These are phyloP conservation scores for Aphelocoma californica DNA, from an alignment of 2,797 vertebrate genomes.

Conservation along the genomic window DNA sequence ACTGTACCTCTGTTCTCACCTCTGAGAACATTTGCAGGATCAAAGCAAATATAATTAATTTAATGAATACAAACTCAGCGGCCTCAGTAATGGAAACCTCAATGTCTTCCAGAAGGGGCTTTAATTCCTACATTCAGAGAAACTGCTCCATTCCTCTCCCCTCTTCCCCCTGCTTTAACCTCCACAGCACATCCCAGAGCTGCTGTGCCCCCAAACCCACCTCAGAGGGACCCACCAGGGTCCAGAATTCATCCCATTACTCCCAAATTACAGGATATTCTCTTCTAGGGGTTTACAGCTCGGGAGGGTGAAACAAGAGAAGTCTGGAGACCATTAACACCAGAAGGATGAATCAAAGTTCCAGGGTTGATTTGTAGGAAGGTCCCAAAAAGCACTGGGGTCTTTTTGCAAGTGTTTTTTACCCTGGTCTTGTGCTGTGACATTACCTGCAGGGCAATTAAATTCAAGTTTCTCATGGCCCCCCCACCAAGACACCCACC, in stretches of 20 bases:
- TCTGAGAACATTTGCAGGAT: background rate
- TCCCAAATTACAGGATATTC: background rate
- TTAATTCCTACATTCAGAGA: background rate
- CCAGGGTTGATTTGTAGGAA: background rate
- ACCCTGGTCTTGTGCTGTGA: background rate
- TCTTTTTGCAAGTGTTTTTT: background rate
- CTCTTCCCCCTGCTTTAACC: background rate
- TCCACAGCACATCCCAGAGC: rapidly evolving
- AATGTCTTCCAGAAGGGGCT: background rate
- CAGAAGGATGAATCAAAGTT: background rate
- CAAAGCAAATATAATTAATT: background rate
- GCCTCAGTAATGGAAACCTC: background rate
- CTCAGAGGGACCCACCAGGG: background rate
- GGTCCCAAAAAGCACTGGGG: background rate
- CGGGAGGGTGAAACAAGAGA: background rate
- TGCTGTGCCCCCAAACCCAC: background rate
- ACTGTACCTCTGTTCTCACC: background rate
- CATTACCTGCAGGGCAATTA: background rate
- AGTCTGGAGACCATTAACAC: background rate
- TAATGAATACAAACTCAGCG: background rate
- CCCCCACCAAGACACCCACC: background rate
- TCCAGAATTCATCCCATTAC: background rate
- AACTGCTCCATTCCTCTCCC: background rate
- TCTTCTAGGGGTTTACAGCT: background rate
- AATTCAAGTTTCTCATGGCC: background rate